Evolutionary conservation across 2,888 invertebrate genomes (phyloP).

Genomic region (Helleia helle): DNA sequence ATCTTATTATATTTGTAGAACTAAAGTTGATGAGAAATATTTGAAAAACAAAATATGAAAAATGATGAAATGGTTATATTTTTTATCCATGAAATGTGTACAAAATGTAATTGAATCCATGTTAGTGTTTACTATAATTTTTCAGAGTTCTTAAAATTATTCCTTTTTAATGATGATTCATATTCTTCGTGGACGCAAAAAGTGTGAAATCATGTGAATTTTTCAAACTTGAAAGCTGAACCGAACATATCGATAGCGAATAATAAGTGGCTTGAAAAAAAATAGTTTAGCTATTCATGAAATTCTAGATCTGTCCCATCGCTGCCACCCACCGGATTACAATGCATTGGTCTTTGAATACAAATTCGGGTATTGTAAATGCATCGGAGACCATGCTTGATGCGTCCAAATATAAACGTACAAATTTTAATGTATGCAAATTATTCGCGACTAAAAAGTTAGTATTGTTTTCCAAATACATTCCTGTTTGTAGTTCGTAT

Average conservation of each 20-base stretch:
- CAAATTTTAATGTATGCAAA: slow-evolving; percentile 24
- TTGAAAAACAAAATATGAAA: too few species aligned
- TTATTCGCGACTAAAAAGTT: slow-evolving; percentile 20
- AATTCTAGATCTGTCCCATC: slow-evolving; percentile 44
- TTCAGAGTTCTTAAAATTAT: too few species aligned
- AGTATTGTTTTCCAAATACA: slow-evolving; percentile 1
- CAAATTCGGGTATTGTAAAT: slow-evolving; percentile 44
- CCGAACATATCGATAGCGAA: slow-evolving; percentile 3
- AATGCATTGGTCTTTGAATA: slow-evolving; percentile 54
- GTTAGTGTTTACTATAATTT: too few species aligned
- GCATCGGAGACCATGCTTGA: slow-evolving; percentile 50
- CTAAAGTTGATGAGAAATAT: too few species aligned
- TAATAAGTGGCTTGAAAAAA: slow-evolving; percentile 20
- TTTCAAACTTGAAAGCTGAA: slow-evolving; percentile 9
- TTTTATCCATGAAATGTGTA: too few species aligned
- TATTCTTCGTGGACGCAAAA: not conserved
- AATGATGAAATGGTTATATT: too few species aligned
- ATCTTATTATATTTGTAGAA: too few species aligned
- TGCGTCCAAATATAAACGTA: slow-evolving; percentile 41
- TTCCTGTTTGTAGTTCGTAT: slow-evolving; percentile 9
- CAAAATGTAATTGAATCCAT: too few species aligned
- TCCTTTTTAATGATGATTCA: not conserved
- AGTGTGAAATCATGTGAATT: slow-evolving; percentile 4
- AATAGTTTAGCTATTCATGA: slow-evolving; percentile 40
- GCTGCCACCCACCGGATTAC: slow-evolving; percentile 62